These are phyloP conservation scores for Cheilosia vulpina DNA, from an alignment of 2,888 invertebrate species.

Conservation along the genomic window DNA sequence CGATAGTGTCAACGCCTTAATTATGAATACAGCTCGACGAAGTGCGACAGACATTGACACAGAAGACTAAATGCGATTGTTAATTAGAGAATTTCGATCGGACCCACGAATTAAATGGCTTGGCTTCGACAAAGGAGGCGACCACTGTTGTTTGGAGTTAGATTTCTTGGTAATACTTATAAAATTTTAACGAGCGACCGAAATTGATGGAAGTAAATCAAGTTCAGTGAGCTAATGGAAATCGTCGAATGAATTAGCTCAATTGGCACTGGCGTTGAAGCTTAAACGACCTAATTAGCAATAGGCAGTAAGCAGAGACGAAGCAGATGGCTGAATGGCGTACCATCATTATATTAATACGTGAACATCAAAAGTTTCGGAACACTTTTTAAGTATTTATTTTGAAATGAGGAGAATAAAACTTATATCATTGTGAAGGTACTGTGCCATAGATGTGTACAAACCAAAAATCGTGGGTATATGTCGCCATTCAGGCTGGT, in stretches of 20 bases:
- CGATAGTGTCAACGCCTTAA: not conserved
- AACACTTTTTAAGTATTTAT: too few relatives aligned
- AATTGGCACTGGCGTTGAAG: not conserved
- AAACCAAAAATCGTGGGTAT: too few relatives aligned
- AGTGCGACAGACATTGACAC: not conserved
- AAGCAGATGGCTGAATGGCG: too few relatives aligned
- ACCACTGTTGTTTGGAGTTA: not conserved
- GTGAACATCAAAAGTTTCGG: too few relatives aligned
- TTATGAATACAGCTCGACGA: not conserved
- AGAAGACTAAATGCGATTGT: not conserved
- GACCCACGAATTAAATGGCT: not conserved
- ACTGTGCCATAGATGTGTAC: too few relatives aligned
- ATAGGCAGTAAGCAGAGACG: too few relatives aligned
- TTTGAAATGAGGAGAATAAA: too few relatives aligned
- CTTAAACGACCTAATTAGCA: not conserved
- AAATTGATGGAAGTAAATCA: too few relatives aligned
- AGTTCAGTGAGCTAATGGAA: not conserved
- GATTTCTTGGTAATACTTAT: not conserved
- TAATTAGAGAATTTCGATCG: not conserved
- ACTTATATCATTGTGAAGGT: too few relatives aligned
- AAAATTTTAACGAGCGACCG: too few relatives aligned
- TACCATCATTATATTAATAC: too few relatives aligned
- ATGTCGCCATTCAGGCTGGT: too few relatives aligned
- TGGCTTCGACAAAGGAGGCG: not conserved
- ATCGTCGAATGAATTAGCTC: not conserved